Base-by-base conservation (phyloP, 1,140 invertebrate species). In the Drosophila pseudoananassae region DNA sequence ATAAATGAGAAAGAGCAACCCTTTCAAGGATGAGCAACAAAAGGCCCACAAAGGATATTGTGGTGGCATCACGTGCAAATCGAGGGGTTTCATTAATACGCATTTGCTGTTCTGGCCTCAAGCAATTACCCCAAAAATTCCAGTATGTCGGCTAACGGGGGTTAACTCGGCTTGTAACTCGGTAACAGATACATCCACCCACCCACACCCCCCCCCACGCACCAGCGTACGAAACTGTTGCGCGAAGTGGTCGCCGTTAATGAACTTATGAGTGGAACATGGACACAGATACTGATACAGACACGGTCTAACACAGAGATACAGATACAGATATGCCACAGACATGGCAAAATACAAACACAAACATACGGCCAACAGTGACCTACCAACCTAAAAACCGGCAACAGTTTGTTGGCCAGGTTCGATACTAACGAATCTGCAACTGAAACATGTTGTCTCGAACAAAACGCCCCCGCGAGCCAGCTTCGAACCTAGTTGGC, bases 341-440 rank as follows among this genome's bases (percentile, higher is more conserved):
- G 15, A 20, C 43, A 17, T 20, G 43, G 43, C 40, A 9, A 45
- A 45, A 45, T 17, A 15, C 40, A 45, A 45, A 57, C 23, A 47
- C 49, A 56, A n/a, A 40, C n/a, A n/a, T 40, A n/a, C 12, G 12
- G 4, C 40, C 40, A 83, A 61, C 78, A 78, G 82, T 85, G 82
- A 85, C 82, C 82, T 78, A 85, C 59, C 82, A 85, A 85, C 82
- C 82, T 78, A 87, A 78, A 71, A 81, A 38, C 40, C 40, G 82
- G 82, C 82, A 85, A 85, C 82, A 85, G 82, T 85, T 85, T 68
- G 43, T 69, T 69, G 53, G 71, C 57, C 70, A 46, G 43, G 43
- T 46, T 46, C 43, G 43, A 46, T n/a, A n/a, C n/a, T n/a, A n/a
- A n/a, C n/a, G n/a, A n/a, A n/a, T n/a, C n/a, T n/a, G n/a, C n/a